Evolutionary conservation across 1,140 invertebrate species (phyloP), one percentile per base, ranked within the genome.

Genomic region (Triops longicaudatus): DNA sequence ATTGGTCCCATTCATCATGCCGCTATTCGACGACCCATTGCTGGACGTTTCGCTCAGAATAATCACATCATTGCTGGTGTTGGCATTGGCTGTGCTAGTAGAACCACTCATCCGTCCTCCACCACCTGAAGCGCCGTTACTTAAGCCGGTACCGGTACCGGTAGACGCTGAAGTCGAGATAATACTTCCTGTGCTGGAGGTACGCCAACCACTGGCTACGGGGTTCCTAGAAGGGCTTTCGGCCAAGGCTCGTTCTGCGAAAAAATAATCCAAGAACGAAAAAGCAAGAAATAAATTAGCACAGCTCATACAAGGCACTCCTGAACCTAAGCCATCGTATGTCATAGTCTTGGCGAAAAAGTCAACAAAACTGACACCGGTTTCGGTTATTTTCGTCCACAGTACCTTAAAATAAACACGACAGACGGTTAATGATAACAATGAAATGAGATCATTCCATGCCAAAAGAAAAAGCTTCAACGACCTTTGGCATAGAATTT

Each of bases 31-130:
- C 50, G 50, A 63, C 14, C 50, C 50, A 17, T 63, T 63, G 22
- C 50, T 63, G 50, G 76, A 43, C 9, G 76, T 77, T 14, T 77
- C 76, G 41, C 76, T 73, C 26, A 77, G 31, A 42, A 77, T 73
- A 43, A 73, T 73, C 26, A 72, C 27, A 72, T 77, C 76, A 22
- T 72, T 72, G 73, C 37, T 73, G 26, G 72, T 28, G 73, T 73
- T 72, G 26, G 72, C 73, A 6, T 72, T 73, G 42, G 72, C 72
- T 31, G 41, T 73, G 76, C 72, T 77, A 6, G 72, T 76, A 2
- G 28, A 72, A 76, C 76, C 72, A 72, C 72, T 63, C 26, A 26
- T 37, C 2, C 76, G 50, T 26, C 41, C 76, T 22, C 76, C 72
- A 22, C 63, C 41, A 72, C 71, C 76, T 73, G 42, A 42, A 27